phyloP scores from a whole-genome alignment of 1,140 invertebrate species.

The Drosophila ambigua region DNA sequence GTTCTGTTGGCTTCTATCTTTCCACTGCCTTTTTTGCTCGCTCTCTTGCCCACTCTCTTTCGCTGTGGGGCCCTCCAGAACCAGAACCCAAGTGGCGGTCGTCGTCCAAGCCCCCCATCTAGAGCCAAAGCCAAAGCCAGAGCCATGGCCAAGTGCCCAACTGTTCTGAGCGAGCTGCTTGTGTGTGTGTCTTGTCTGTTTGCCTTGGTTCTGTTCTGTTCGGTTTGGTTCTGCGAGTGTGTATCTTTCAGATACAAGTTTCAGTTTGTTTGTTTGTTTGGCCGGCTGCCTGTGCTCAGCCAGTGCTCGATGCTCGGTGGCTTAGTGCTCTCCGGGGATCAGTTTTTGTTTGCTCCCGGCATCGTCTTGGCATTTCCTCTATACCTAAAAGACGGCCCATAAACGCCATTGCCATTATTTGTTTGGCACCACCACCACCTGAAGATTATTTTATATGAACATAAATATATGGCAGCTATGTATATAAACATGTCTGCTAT shows the following conservation, averaged over 20 bases:
- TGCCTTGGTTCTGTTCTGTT: not conserved
- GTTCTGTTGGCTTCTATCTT: conserved; percentile 53
- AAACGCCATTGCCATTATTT: conserved; percentile 33
- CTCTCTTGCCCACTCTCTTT: conserved; percentile 29
- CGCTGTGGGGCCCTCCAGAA: conserved; percentile 52
- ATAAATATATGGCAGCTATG: not conserved
- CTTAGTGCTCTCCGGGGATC: conserved; percentile 46
- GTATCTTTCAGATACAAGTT: conserved; percentile 73
- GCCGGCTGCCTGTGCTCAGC: conserved; percentile 36
- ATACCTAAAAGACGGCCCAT: conserved; percentile 28
- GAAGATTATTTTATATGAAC: not conserved
- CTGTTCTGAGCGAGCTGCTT: conserved; percentile 9
- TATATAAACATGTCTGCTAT: not conserved
- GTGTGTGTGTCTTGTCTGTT: conserved; percentile 38
- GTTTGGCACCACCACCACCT: conserved; percentile 3
- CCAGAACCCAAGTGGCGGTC: conserved; percentile 35
- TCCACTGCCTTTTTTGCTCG: conserved; percentile 29
- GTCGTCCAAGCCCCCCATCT: conserved; percentile 1
- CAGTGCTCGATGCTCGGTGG: conserved; percentile 19
- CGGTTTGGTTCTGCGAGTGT: conserved; percentile 46
- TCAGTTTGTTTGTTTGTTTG: conserved; percentile 78
- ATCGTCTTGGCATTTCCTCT: conserved; percentile 58
- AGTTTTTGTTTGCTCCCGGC: conserved; percentile 52
- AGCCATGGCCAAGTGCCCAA: conserved; percentile 52
- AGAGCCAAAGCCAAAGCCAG: conserved; percentile 34